A percentile compares a stretch with the other conserved stretches of the same genome.
phyloP scores from a whole-genome alignment of 2,888 invertebrate species.

The Gisinianus flammeolus region DNA sequence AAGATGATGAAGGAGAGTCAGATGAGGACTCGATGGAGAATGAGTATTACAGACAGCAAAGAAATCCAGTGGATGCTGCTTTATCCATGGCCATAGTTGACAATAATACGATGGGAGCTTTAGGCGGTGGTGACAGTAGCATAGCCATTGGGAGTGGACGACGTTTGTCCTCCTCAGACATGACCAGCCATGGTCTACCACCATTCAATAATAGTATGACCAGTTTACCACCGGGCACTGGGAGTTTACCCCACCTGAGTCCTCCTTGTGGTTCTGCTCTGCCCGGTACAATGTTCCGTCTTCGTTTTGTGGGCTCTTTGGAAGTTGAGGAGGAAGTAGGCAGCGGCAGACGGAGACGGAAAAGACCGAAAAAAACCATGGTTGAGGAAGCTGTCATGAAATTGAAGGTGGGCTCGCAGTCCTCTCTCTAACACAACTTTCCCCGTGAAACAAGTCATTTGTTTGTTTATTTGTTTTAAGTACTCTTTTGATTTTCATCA shows the following conservation, averaged over 20 bases:
- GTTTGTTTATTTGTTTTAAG: not conserved
- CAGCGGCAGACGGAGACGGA: constrained; percentile 71
- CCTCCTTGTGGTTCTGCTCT: constrained; percentile 63
- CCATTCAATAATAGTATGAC: not conserved
- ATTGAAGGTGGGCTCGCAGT: constrained; percentile 71
- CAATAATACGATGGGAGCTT: not conserved
- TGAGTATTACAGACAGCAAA: constrained; percentile 30
- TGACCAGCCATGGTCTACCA: not conserved
- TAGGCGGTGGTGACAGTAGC: not conserved
- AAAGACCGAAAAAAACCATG: constrained; percentile 85
- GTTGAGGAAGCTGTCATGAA: constrained; percentile 85
- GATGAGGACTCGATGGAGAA: constrained; percentile 34
- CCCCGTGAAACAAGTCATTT: constrained; percentile 14
- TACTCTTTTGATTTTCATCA: not conserved
- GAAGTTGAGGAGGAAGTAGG: constrained; percentile 80
- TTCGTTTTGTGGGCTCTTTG: constrained; percentile 82
- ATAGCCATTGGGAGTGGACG: constrained; percentile 1
- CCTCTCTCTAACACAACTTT: constrained; percentile 5
- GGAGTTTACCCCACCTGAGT: constrained; percentile 46
- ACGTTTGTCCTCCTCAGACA: constrained; percentile 21
- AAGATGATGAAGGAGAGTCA: constrained; percentile 20
- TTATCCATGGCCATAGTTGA: constrained; percentile 16
- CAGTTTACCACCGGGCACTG: not conserved
- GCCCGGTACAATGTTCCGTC: constrained; percentile 78
- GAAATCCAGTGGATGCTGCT: constrained; percentile 23